A percentile compares a stretch with the other conserved stretches of the same genome.
phyloP scores from a whole-genome alignment of 2,888 invertebrate species.

The Nephrotoma guestfalica region DNA sequence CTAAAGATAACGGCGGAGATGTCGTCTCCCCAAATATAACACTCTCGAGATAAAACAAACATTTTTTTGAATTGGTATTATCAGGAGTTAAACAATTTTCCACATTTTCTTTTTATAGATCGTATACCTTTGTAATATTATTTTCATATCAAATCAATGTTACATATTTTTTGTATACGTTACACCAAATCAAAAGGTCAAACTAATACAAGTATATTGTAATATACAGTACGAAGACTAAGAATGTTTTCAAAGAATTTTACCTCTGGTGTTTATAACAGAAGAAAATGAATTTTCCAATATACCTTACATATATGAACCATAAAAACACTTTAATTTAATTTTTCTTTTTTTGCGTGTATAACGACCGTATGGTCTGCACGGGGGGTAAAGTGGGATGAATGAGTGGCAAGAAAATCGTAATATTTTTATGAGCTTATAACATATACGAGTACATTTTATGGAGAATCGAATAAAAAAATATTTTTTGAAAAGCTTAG shows the following conservation, averaged over 20 bases:
- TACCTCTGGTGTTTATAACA: background rate
- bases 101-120: background rate
- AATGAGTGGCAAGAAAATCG: background rate
- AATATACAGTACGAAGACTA: background rate
- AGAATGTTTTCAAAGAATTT: background rate
- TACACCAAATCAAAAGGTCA: background rate
- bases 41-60: too few relatives aligned
- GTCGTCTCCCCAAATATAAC: too few relatives aligned
- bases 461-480: background rate
- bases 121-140: background rate
- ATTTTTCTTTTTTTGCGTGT: background rate
- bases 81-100: background rate
- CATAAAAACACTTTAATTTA: background rate
- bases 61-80: background rate
- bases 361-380: background rate
- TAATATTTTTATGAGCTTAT: background rate
- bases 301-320: background rate
- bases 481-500: background rate
- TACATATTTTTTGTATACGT: background rate
- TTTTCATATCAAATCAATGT: background rate
- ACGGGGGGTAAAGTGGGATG: background rate
- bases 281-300: background rate
- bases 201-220: background rate
- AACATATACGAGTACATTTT: background rate
- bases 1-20: background rate